Percentiles rank a stretch among this genome's conserved stretches.
These are phyloP conservation scores for Hoplostethus atlanticus DNA, from an alignment of 2,797 vertebrate genomes.

Conservation along the genomic window DNA sequence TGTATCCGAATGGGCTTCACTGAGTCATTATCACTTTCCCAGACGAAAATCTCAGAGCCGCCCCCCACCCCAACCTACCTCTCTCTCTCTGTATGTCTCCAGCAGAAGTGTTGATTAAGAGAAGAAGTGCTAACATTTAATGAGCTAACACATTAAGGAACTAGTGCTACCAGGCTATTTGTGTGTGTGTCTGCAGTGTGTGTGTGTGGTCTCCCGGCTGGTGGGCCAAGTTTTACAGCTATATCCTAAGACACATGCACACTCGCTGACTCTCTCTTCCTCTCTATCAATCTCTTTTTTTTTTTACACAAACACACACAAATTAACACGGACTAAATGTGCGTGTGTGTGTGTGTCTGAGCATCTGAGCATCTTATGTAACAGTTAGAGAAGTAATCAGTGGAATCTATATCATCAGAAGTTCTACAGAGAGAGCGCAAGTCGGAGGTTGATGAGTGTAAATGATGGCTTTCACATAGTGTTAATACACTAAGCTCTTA, in stretches of 20 bases:
- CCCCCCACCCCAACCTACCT: conserved; percentile 26
- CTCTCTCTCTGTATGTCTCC: conserved; percentile 22
- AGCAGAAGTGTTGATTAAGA: conserved; percentile 60
- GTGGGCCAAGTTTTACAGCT: neutral
- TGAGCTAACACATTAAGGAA: conserved; percentile 43
- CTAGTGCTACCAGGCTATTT: conserved; percentile 24
- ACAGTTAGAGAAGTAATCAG: conserved; percentile 66
- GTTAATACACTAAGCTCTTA: neutral
- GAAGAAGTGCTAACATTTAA: conserved; percentile 64
- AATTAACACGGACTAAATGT: conserved; percentile 12
- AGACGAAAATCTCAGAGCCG: conserved; percentile 41
- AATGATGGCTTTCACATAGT: neutral
- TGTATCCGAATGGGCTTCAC: conserved; percentile 37
- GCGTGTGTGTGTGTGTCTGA: no score
- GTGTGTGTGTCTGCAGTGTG: conserved; percentile 2
- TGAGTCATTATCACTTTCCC: conserved; percentile 54
- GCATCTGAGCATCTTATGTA: conserved; percentile 49
- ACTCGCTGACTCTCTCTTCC: neutral
- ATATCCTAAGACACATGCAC: neutral
- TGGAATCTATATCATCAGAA: conserved; percentile 41
- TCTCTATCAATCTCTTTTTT: neutral
- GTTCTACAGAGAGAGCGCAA: conserved; percentile 16
- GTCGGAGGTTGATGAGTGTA: conserved; percentile 37
- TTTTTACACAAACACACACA: neutral
- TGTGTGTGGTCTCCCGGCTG: conserved; percentile 6